phyloP scores from a whole-genome alignment of 2,888 invertebrate genomes.

The Iselma pallidipennis region DNA sequence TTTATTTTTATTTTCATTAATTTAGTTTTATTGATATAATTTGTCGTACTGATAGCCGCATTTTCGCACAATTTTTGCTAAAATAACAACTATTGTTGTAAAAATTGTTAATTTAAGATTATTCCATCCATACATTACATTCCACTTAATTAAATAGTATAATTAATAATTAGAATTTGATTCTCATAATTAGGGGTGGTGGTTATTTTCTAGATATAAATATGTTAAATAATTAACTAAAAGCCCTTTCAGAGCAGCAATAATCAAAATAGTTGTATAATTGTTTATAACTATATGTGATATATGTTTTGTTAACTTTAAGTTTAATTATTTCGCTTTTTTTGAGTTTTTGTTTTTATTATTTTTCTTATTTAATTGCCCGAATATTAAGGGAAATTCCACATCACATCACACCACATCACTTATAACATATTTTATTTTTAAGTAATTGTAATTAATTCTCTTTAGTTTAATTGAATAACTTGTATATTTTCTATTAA shows the following conservation, averaged over 20 bases:
- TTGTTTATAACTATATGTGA: background rate
- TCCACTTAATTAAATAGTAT: slow-evolving; percentile 24
- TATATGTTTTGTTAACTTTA: background rate
- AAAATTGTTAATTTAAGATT: background rate
- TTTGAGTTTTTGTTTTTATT: background rate
- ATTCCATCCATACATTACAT: slow-evolving; percentile 35
- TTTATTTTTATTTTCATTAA: background rate
- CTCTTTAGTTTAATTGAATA: slow-evolving; percentile 19
- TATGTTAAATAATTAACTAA: background rate
- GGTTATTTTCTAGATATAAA: slow-evolving; percentile 7
- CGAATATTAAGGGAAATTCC: background rate
- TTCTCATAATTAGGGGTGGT: background rate
- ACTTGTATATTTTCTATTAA: slow-evolving; percentile 22
- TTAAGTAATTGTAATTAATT: slow-evolving; percentile 5
- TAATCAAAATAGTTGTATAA: background rate
- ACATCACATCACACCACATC: background rate
- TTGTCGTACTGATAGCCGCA: slow-evolving; percentile 24
- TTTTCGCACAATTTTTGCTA: slow-evolving; percentile 12
- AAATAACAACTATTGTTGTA: slow-evolving; percentile 2
- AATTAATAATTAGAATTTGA: too few relatives aligned
- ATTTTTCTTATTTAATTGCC: background rate
- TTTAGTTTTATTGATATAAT: too few relatives aligned
- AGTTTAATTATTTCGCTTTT: background rate
- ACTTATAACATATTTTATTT: background rate
- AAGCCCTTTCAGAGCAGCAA: slow-evolving; percentile 12